Conservation (phyloP, 2,888 invertebrate genomes). For the Zaprionus lineosus region DNA sequence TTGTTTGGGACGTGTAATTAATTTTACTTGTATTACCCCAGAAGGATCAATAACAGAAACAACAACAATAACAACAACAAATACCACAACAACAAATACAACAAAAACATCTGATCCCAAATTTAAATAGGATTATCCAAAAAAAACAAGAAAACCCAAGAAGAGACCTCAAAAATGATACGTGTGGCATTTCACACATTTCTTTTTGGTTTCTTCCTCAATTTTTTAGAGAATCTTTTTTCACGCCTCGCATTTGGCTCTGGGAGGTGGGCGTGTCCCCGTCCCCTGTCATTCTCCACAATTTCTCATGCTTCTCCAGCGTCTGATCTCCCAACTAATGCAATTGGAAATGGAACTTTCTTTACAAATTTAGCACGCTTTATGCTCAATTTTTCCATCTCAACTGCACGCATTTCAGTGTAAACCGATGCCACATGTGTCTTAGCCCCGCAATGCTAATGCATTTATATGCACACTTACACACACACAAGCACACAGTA, state of each 20-base stretch:
- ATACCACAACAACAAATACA: too few relatives aligned
- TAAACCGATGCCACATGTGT: conserved; percentile 74
- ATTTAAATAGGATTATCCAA: conserved; percentile 36
- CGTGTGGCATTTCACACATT: conserved; percentile 75
- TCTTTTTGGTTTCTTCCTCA: conserved; percentile 1
- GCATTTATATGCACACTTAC: conserved; percentile 13
- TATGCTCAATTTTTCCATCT: conserved; percentile 67
- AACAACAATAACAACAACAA: too few relatives aligned
- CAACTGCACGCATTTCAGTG: conserved; percentile 61
- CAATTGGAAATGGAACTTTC: conserved; percentile 60
- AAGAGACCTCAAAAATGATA: conserved; percentile 18
- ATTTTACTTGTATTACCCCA: conserved; percentile 80
- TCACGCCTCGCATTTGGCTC: conserved; percentile 60
- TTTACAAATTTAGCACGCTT: conserved; percentile 75
- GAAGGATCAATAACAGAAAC: conserved; percentile 2
- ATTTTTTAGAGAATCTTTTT: conserved; percentile 31
- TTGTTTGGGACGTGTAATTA: conserved; percentile 62
- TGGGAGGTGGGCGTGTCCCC: conserved; percentile 5
- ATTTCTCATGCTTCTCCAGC: conserved; percentile 73
- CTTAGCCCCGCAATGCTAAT: conserved; percentile 22
- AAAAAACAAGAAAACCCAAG: background rate
- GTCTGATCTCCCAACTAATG: conserved; percentile 43
- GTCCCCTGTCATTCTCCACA: conserved; percentile 68
- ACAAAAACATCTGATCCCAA: conserved; percentile 11
- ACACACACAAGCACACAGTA: too few relatives aligned